Conservation (phyloP, 2,797 vertebrate species). For the Pogoniulus pusillus region DNA sequence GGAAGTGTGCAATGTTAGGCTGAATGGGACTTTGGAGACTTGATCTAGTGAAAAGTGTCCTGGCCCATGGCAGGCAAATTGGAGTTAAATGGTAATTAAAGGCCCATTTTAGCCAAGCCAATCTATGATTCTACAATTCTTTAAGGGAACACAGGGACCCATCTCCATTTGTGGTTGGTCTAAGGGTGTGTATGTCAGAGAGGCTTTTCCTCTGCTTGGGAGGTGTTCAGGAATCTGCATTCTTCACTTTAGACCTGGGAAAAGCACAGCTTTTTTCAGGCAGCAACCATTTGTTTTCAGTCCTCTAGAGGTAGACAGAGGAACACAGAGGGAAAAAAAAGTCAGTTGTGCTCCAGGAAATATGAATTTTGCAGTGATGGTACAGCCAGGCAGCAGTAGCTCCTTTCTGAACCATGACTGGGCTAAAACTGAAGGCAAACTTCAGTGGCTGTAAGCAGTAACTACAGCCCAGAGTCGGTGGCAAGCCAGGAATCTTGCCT, state of each 20-base stretch:
- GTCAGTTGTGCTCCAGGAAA: not conserved
- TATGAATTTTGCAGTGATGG: not conserved
- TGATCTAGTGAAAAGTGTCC: not conserved
- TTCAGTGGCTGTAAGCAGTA: not conserved
- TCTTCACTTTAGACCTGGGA: not conserved
- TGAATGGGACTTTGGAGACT: not conserved
- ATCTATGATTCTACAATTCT: not conserved
- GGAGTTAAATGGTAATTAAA: not conserved
- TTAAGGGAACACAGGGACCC: not conserved
- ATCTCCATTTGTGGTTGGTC: not conserved
- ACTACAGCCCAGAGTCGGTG: not conserved
- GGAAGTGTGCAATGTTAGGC: accelerated
- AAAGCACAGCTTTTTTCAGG: too few species aligned
- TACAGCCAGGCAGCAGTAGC: not conserved
- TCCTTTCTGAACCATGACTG: not conserved
- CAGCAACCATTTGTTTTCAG: not conserved
- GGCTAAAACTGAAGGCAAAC: not conserved
- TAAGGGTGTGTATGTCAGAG: not conserved
- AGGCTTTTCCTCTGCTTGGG: not conserved
- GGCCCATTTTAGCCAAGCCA: not conserved
- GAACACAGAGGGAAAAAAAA: not conserved
- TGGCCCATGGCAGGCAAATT: accelerated
- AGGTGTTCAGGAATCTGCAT: not conserved
- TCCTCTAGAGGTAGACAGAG: not conserved
- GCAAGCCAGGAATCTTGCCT: not conserved